phyloP scores from a whole-genome alignment of 2,888 invertebrate species.

The Sarcophaga carnaria region DNA sequence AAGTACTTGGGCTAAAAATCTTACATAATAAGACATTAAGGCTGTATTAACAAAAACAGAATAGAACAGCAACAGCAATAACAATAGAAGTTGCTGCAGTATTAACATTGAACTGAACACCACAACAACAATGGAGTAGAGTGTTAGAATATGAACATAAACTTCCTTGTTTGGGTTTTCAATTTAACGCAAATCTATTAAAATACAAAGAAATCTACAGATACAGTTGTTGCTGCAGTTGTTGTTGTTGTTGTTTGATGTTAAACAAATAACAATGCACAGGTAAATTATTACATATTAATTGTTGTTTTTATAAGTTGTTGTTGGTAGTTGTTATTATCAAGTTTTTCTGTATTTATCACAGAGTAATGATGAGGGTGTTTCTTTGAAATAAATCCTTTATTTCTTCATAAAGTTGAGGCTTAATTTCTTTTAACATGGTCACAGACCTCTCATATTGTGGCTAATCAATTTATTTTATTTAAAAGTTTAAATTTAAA shows the following conservation, averaged over 20 bases:
- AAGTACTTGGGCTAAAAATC: conserved; percentile 7
- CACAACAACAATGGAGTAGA: not conserved
- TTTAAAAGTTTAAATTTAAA: no score
- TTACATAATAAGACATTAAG: conserved; percentile 7
- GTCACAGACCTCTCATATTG: no score
- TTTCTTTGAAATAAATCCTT: no score
- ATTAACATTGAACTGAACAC: not conserved
- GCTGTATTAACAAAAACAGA: not conserved
- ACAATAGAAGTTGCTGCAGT: not conserved
- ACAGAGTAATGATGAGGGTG: no score
- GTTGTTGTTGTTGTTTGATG: no score
- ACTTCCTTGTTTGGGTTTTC: not conserved
- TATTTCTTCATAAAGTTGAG: no score
- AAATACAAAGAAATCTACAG: not conserved
- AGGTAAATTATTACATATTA: conserved; percentile 17
- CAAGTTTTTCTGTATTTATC: no score
- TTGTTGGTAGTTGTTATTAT: conserved; percentile 2
- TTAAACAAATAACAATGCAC: not conserved
- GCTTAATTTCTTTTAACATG: no score
- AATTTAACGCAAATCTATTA: conserved; percentile 9
- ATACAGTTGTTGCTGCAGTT: not conserved
- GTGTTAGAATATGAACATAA: not conserved
- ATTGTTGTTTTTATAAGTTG: not conserved
- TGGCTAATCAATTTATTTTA: no score
- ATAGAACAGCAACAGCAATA: not conserved